Base-by-base conservation (phyloP, 2,888 invertebrate genomes). In the Sphaerophoria rueppellii region DNA sequence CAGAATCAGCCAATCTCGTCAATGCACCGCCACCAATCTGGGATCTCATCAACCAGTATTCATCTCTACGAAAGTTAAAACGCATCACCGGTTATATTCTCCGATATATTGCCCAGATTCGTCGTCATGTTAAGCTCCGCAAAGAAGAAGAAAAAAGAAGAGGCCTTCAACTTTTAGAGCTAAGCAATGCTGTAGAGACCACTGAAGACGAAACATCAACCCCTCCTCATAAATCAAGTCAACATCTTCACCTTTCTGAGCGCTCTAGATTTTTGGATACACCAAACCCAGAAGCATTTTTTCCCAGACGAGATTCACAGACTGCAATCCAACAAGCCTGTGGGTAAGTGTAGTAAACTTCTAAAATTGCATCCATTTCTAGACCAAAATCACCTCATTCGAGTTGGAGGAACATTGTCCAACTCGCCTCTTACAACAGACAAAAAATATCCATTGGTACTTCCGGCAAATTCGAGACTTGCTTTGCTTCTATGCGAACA, bases 341-440 rank as follows among this genome's bases (percentile, higher is more conserved):
- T 65, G 11, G 34, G 65, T 9, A 40, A 34, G 6, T 34, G 55
- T 16, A 61, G 73, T 35, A 63, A 65, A 24, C 69, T 75, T 4
- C 2, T 72, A 0, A 54, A 54, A 7, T 16, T 81, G 12, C 32
- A 77, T 63, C 73, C 70, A 43, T 76, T 76, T 69, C 35, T 85
- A 7, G 85, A 85, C 43, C 6, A 60, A n/a, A 65, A 65, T 0
- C 46, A 54, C 11, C 16, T 83, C 14, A 35, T 81, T 6, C 37
- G 72, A 14, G 69, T 72, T 12, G 76, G 80, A 9, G 76, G 76
- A 50, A 46, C 74, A 4, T 24, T 82, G 0, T 7, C 32, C 2
- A 67, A 73, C 6, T 35, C 69, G 0, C 24, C 60, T 12, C 1
- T 71, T 2, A 32, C 2, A 32, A 34, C 48, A 0, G 76, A 76